phyloP scores from a whole-genome alignment of 37 sponge, comb jelly and placozoan genomes.

The Halichondria panicea region DNA sequence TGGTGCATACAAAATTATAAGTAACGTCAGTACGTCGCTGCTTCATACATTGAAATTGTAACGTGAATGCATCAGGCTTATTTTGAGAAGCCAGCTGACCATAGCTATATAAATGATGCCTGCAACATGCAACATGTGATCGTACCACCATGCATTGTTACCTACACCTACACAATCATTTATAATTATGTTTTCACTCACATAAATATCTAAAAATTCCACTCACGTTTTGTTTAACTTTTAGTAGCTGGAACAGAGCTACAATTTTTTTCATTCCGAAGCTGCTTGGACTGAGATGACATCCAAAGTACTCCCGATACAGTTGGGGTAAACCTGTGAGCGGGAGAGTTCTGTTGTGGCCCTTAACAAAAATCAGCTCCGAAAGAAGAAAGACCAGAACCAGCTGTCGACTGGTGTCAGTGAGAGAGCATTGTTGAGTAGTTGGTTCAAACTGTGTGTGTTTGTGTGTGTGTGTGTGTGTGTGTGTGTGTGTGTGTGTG shows the following conservation, averaged over 20 bases:
- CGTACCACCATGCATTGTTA: not conserved
- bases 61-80: no score
- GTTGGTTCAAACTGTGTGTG: not conserved
- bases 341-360: not conserved
- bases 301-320: slow-evolving; percentile 40
- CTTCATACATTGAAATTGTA: no score
- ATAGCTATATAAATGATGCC: no score
- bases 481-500: no score
- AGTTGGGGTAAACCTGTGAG: slow-evolving; percentile 3
- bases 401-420: not conserved
- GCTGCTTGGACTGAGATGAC: slow-evolving; percentile 9
- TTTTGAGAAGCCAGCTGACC: no score
- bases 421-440: slow-evolving; percentile 6
- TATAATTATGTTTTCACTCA: no score
- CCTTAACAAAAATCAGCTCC: slow-evolving; percentile 39
- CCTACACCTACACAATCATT: no score
- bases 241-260: slow-evolving; percentile 3
- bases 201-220: no score
- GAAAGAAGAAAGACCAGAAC: slow-evolving; percentile 24
- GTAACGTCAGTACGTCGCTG: no score
- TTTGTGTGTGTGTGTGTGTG: no score
- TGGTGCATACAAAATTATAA: not conserved
- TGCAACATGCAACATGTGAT: no score
- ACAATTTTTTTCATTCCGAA: slow-evolving; percentile 1
- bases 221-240: not conserved